A percentile compares a stretch with the other conserved stretches of the same genome.
Conservation (phyloP, 2,888 invertebrate species). For the Helobdella robusta region DNA sequence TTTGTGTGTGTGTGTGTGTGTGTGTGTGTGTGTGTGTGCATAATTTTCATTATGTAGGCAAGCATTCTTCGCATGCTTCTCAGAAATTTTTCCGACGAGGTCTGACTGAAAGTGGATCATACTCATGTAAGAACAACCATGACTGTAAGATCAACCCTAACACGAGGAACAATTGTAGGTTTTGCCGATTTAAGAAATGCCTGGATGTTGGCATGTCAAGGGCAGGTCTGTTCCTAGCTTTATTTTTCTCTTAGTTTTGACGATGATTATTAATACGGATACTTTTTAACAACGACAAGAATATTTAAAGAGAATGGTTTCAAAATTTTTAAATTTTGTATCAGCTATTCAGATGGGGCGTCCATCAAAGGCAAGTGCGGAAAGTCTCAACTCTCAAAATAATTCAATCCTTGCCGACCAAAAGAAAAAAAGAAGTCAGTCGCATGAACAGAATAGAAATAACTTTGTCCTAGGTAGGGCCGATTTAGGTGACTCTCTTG, state of each 20-base stretch:
- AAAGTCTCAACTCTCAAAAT: slow-evolving; percentile 1
- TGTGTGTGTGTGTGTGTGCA: too few species aligned
- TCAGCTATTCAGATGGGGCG: slow-evolving; percentile 35
- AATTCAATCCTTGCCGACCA: too few species aligned
- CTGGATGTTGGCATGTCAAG: slow-evolving; percentile 32
- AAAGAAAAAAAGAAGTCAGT: too few species aligned
- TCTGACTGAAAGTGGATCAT: slow-evolving; percentile 29
- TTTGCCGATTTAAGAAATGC: slow-evolving; percentile 30
- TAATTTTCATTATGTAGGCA: too few species aligned
- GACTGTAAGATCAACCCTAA: slow-evolving; percentile 28
- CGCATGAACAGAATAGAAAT: too few species aligned
- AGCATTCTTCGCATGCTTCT: too few species aligned
- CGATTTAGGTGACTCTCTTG: too few species aligned
- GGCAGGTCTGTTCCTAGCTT: slow-evolving; percentile 27
- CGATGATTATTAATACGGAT: too few species aligned
- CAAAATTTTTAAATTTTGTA: too few species aligned
- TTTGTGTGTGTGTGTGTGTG: too few species aligned
- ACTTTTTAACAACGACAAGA: neutral
- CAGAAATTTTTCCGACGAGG: slow-evolving; percentile 34
- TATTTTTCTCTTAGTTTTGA: neutral
- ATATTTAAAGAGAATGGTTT: too few species aligned
- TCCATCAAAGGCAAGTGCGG: slow-evolving; percentile 30
- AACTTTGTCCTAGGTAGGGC: too few species aligned
- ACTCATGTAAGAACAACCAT: slow-evolving; percentile 30
- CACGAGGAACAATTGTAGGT: slow-evolving; percentile 29